These are phyloP conservation scores for Malacoraja senta DNA, from an alignment of 2,797 vertebrate genomes.

Conservation along the genomic window DNA sequence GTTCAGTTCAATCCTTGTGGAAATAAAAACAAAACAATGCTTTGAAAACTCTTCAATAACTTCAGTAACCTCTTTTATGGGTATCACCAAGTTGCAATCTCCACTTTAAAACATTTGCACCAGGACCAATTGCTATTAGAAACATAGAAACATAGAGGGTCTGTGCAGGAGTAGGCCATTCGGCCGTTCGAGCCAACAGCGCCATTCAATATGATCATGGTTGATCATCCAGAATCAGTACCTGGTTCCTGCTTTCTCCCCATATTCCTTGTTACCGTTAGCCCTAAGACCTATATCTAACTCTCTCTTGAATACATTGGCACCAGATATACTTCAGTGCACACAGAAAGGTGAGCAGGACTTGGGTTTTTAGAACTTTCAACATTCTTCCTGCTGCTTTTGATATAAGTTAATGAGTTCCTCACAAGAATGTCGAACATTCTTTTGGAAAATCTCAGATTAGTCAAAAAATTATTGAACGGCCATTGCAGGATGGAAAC, in stretches of 20 bases:
- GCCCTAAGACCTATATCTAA: too few species aligned
- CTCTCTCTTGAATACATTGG: too few species aligned
- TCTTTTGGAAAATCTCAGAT: background rate
- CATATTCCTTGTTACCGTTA: too few species aligned
- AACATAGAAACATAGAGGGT: too few species aligned
- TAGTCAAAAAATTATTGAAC: background rate
- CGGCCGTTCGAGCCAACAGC: too few species aligned
- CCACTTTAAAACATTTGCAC: background rate
- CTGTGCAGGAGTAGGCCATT: too few species aligned
- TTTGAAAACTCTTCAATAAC: background rate
- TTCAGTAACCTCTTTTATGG: background rate
- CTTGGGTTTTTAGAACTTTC: background rate
- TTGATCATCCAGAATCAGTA: too few species aligned
- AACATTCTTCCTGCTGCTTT: background rate
- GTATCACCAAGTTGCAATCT: background rate
- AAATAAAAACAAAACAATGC: background rate
- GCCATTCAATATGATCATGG: too few species aligned
- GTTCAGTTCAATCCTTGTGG: background rate
- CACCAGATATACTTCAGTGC: background rate
- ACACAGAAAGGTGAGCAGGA: background rate
- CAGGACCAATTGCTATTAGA: background rate
- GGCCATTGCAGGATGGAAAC: background rate
- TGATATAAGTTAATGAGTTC: background rate
- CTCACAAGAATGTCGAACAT: background rate
- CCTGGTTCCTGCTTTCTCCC: too few species aligned